Base-by-base conservation (phyloP, 2,113 vertebrate genomes). In the Corythaeola cristata region DNA sequence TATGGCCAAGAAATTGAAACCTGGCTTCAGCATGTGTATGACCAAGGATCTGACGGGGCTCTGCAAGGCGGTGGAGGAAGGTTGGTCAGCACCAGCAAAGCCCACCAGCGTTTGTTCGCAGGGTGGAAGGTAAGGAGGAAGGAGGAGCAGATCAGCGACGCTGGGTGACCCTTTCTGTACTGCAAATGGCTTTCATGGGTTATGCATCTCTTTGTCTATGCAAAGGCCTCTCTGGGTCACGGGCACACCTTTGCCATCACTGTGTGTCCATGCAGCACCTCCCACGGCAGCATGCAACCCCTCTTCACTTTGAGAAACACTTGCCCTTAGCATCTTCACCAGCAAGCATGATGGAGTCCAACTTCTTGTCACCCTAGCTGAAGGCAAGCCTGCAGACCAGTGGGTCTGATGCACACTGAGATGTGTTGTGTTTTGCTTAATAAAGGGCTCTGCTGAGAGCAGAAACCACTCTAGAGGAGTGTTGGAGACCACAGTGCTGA, bases 401-500 rank as follows among this genome's bases (percentile, higher is more conserved):
- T 15, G 59, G 37, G 32, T 62, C 47, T 49, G 39, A 32, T 18
- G 20, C 3, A 0, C 19, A 14, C 33, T 1, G 3, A 66, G 76
- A 21, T 39, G 18, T 4, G 11, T 49, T 71, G 39, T 8, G 6
- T 82, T 66, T 41, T 77, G 55, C 33, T 60, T n/a, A 49, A 22
- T 26, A 59, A 60, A 64, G 15, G 35, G 37, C 37, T 66, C n/a
- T 76, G 52, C 71, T 59, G 47, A 41, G 10, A 56, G 47, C 59
- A 49, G 41, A 50, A 83, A 27, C 26, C n/a, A 10, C 33, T 16
- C 2, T 1, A 45, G 60, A 3, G 1, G 12, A 17, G 28, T 2
- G 0, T 10, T 28, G 50, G 49, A 30, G 52, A 39, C 52, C 64
- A 35, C 11, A 5, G 39, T 4, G 24, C 58, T 33, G 12, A 33